A percentile compares a stretch with the other conserved stretches of the same genome.
Evolutionary conservation across 2,797 vertebrate genomes (phyloP).

Genomic region (Amblyopsis hoosieri): DNA sequence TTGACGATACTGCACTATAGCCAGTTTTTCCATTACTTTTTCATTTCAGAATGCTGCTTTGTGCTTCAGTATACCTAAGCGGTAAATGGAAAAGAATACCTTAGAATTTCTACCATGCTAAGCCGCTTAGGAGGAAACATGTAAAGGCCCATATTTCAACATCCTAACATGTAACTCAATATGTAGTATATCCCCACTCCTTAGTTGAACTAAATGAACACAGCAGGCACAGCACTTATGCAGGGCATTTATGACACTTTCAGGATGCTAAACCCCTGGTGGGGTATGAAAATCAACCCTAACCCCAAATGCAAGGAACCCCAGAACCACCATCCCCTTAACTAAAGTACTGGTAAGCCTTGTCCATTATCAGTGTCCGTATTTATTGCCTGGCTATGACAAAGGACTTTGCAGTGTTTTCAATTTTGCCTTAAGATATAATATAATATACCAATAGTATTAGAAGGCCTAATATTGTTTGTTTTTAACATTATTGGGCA

Average conservation of each 20-base stretch:
- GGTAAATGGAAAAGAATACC: slow-evolving; percentile 21
- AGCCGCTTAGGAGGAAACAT: slow-evolving; percentile 33
- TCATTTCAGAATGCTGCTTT: not conserved
- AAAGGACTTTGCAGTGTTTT: not conserved
- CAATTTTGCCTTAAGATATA: not conserved
- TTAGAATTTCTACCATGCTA: slow-evolving; percentile 26
- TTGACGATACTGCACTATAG: slow-evolving; percentile 6
- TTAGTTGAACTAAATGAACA: slow-evolving; percentile 47
- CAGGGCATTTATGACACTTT: slow-evolving; percentile 10
- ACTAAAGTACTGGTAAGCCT: no score
- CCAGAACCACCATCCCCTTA: no score
- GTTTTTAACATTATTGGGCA: slow-evolving; percentile 3
- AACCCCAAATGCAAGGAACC: not conserved
- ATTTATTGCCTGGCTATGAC: no score
- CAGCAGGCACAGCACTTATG: slow-evolving; percentile 29
- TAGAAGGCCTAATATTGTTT: not conserved
- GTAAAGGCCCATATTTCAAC: slow-evolving; percentile 36
- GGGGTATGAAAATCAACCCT: slow-evolving; percentile 11
- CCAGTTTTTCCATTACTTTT: slow-evolving; percentile 2
- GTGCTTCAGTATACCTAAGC: not conserved
- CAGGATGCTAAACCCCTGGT: slow-evolving; percentile 23
- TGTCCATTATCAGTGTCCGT: no score
- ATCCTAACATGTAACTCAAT: slow-evolving; percentile 37
- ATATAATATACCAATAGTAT: not conserved
- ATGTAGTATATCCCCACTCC: slow-evolving; percentile 18